Conservation (phyloP, 2,113 vertebrate species). For the Puntigrus tetrazona region DNA sequence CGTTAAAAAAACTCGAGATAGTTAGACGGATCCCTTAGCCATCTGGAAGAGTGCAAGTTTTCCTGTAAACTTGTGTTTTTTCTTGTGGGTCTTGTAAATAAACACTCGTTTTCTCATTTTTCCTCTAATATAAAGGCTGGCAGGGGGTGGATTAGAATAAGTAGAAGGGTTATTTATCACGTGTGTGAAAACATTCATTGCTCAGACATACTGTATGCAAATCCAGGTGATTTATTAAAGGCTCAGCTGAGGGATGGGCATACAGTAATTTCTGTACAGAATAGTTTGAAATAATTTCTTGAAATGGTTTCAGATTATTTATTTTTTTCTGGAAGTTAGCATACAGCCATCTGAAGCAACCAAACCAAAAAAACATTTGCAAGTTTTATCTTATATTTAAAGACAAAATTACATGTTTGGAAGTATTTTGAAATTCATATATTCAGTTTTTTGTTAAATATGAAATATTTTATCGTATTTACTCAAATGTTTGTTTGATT, state of each 20-base stretch:
- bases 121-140: conserved; percentile 14
- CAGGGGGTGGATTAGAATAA: conserved; percentile 36
- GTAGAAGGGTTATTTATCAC: conserved; percentile 35
- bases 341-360: background rate
- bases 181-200: background rate
- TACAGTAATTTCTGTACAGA: background rate
- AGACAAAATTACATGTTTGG: no score
- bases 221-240: background rate
- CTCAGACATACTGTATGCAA: background rate
- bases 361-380: no score
- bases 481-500: background rate
- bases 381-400: no score
- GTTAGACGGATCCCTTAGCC: conserved; percentile 36
- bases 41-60: conserved; percentile 48
- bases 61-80: conserved; percentile 20
- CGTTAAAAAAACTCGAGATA: conserved; percentile 39
- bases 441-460: no score
- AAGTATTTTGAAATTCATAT: no score
- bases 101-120: conserved; percentile 24
- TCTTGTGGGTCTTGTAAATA: conserved; percentile 26
- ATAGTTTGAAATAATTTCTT: background rate
- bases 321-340: background rate
- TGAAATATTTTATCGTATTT: no score
- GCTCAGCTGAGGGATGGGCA: background rate
- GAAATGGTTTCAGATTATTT: background rate